A percentile compares a stretch with the other conserved stretches of the same genome.
phyloP scores from a whole-genome alignment of 2,113 vertebrate genomes.

The Poecile atricapillus region DNA sequence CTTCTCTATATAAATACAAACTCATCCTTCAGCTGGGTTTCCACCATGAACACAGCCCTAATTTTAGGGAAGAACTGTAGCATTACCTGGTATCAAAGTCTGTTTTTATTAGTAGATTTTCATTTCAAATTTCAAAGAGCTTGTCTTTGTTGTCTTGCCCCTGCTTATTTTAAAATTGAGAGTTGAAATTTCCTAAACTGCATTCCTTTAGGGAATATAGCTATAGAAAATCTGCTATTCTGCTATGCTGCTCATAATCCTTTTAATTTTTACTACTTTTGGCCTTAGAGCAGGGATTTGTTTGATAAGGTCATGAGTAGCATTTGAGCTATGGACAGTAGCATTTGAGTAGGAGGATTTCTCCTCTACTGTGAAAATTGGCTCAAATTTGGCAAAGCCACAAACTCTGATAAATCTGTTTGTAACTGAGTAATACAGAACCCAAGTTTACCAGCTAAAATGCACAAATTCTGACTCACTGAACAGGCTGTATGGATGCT shows the following conservation, averaged over 20 bases:
- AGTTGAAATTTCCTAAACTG: not conserved
- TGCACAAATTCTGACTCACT: not conserved
- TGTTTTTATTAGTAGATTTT: not conserved
- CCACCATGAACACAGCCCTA: not conserved
- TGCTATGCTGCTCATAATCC: not conserved
- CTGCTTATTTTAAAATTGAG: not conserved
- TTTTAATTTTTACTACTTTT: not conserved
- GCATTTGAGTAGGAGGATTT: not conserved
- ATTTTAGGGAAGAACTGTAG: not conserved
- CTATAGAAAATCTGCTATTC: not conserved
- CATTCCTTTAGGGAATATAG: not conserved
- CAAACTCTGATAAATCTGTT: not conserved
- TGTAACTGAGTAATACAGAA: not conserved
- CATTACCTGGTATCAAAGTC: not conserved
- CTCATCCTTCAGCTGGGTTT: not conserved
- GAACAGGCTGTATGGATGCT: not conserved
- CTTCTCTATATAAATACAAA: not conserved
- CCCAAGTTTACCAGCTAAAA: not conserved
- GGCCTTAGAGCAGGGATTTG: not conserved
- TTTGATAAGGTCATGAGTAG: not conserved
- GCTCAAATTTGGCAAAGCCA: not conserved
- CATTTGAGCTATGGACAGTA: not conserved
- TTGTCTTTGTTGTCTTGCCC: not conserved
- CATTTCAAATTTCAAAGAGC: not conserved
- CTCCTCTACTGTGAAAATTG: not conserved